Base-by-base conservation (phyloP, 2,888 invertebrate genomes). In the Cataglyphis altisquamis region DNA sequence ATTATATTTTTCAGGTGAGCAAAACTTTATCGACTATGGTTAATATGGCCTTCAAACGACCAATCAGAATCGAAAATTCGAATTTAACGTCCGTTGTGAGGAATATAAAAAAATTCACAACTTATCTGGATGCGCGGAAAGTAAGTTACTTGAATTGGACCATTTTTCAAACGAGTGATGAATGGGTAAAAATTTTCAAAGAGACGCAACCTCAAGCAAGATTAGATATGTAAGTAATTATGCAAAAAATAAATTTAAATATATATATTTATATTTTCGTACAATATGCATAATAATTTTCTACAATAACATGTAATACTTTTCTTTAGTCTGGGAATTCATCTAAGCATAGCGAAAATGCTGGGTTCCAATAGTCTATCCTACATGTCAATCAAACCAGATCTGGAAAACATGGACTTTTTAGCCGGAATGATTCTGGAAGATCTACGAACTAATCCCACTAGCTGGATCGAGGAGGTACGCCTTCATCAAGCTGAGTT, bases 21-120 rank as follows among this genome's bases (percentile, higher is more conserved):
- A 90, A 92, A 41, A 90, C 91, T 52, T 86, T 94, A 48, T 86
- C 88, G 32, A 92, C 92, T n/a, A 90, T 93, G 18, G 84, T 93
- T 41, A 86, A 41, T 21, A 91, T 92, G 90, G 91, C 89, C 41
- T 63, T 93, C 10, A 84, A 80, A 9, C 89, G 90, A 62, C 84
- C 91, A 2, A 86, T 93, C 0, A 36, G 64, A 25, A 86, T 92
- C 25, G 90, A 93, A 72, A 90, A 84, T 85, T 86, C 93, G 29
- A 94, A 94, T 63, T 64, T 94, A 12, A 94, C 94, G 1, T 91
- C 93, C 3, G 64, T 90, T 18, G 85, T 93, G 21, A 88, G 78
- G 41, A 92, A 86, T 67, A 85, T 91, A 12, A 91, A 86, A 55
- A 57, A 80, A 36, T 89, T 94, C 18, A 68, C 91, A 25, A 67